These are phyloP conservation scores for Epizoanthus ramosus DNA, from an alignment of 92 coral and sea anemone genomes.

Conservation along the genomic window DNA sequence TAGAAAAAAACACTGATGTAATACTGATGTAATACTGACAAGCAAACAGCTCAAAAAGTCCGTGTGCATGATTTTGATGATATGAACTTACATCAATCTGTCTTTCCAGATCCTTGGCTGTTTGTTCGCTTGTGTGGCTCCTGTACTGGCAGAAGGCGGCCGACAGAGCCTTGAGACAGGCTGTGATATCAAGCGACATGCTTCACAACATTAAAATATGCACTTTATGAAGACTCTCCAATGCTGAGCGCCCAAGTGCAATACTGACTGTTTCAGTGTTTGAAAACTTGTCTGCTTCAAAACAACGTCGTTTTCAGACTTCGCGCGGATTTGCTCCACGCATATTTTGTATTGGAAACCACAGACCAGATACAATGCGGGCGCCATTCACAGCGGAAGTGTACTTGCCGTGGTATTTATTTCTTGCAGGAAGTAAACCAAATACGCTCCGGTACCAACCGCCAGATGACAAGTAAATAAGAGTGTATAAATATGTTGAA, in stretches of 20 bases:
- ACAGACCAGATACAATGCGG: conserved; percentile 41
- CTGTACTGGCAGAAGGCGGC: conserved; percentile 92
- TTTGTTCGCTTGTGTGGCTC: conserved; percentile 81
- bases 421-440: too few species aligned
- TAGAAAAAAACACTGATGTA: too few species aligned
- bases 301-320: conserved; percentile 43
- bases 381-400: too few species aligned
- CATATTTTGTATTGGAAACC: conserved; percentile 25
- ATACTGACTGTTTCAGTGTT: too few species aligned
- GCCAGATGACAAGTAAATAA: too few species aligned
- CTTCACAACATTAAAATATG: neutral
- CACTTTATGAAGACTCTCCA: neutral
- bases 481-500: too few species aligned
- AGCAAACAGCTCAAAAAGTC: too few species aligned
- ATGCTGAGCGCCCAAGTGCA: neutral
- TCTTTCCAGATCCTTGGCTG: conserved; percentile 87
- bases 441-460: too few species aligned
- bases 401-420: too few species aligned
- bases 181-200: conserved; percentile 95
- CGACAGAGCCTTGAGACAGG: conserved; percentile 93
- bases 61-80: too few species aligned
- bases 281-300: neutral
- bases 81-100: conserved; percentile 88
- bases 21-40: too few species aligned
- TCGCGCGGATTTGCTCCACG: conserved; percentile 53